Evolutionary conservation across 2,797 vertebrate genomes (phyloP).

Genomic region (Pangasius larnaudii): DNA sequence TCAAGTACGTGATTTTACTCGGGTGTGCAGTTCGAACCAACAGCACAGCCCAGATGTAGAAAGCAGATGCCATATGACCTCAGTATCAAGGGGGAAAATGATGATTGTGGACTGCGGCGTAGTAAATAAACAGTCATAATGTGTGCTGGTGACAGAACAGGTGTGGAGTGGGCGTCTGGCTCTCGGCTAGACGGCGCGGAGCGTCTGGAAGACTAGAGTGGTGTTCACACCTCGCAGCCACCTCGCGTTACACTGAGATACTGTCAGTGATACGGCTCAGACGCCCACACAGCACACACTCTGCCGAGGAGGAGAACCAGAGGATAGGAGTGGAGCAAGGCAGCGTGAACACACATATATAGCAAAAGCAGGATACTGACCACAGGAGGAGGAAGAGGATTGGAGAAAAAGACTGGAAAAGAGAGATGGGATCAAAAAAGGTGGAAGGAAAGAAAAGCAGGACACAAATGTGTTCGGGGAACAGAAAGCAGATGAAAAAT

Average conservation of each 20-base stretch:
- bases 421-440: not conserved
- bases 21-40: constrained; percentile 30
- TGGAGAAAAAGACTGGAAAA: constrained; percentile 21
- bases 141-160: constrained; percentile 69
- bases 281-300: constrained; percentile 53
- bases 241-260: constrained; percentile 58
- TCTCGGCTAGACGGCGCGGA: constrained; percentile 70
- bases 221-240: constrained; percentile 58
- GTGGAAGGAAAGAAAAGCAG: not conserved
- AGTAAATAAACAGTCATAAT: constrained; percentile 68
- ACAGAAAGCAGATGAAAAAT: constrained; percentile 10
- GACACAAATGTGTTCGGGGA: not conserved
- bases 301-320: constrained; percentile 44
- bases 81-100: constrained; percentile 38
- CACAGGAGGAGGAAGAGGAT: constrained; percentile 2
- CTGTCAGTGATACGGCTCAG: constrained; percentile 59
- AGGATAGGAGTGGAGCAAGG: constrained; percentile 30
- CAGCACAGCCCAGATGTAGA: constrained; percentile 28
- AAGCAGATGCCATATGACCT: constrained; percentile 45
- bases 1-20: not conserved
- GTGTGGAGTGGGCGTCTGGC: constrained; percentile 80
- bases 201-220: constrained; percentile 75
- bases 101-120: constrained; percentile 59
- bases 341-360: constrained; percentile 26
- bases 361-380: constrained; percentile 22